These are phyloP conservation scores for Spilarctia lutea DNA, from an alignment of 2,888 invertebrate genomes.

Conservation along the genomic window DNA sequence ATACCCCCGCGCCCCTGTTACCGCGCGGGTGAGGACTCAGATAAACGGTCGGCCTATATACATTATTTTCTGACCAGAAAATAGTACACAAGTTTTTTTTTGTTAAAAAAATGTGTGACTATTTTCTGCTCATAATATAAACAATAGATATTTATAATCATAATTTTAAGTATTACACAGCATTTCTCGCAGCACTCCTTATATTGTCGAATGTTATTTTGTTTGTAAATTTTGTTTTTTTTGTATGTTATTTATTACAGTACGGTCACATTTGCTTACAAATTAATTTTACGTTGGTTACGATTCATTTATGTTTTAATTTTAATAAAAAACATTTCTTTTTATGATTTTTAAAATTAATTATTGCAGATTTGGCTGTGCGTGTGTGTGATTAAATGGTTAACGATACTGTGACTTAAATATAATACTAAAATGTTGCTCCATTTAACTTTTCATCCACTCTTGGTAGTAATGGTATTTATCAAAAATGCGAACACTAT, in stretches of 20 bases:
- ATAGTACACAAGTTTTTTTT: background rate
- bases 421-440: background rate
- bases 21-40: too few relatives aligned
- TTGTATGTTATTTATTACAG: background rate
- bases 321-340: too few relatives aligned
- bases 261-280: background rate
- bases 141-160: background rate
- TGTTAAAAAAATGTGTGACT: background rate
- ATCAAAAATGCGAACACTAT: background rate
- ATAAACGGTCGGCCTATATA: too few relatives aligned
- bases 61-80: slow-evolving; percentile 15
- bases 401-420: background rate
- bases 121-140: slow-evolving; percentile 1
- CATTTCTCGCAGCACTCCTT: slow-evolving; percentile 24
- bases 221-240: background rate
- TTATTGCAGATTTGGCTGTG: background rate
- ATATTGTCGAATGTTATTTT: background rate
- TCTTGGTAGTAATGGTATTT: background rate
- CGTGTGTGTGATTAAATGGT: slow-evolving; percentile 5
- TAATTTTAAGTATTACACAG: slow-evolving; percentile 23
- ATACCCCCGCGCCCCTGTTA: too few relatives aligned
- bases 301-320: background rate
- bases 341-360: background rate
- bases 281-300: background rate
- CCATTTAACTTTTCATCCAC: background rate